phyloP scores from a whole-genome alignment of 1,140 invertebrate genomes.

The Scaptomyza montana region DNA sequence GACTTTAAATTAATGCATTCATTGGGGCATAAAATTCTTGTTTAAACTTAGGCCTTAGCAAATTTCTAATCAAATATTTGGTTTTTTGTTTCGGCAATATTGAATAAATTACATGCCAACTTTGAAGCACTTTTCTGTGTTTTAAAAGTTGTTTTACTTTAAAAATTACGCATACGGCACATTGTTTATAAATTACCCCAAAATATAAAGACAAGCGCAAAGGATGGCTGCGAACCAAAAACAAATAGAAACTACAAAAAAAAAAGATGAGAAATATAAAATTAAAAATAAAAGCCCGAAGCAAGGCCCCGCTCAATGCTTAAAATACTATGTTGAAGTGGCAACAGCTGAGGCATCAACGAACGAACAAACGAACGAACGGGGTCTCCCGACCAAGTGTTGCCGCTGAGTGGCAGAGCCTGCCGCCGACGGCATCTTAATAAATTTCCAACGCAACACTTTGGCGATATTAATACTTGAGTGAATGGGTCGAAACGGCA shows the following conservation, averaged over 20 bases:
- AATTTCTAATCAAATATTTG: neutral
- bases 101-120: conserved; percentile 3
- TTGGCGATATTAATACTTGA: conserved; percentile 77
- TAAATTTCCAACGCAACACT: conserved; percentile 75
- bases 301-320: conserved; percentile 6
- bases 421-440: conserved; percentile 70
- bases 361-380: conserved; percentile 1
- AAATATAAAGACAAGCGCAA: conserved; percentile 57
- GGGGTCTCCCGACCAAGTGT: conserved; percentile 22
- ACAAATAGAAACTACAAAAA: conserved; percentile 15
- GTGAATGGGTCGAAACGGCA: conserved; percentile 42
- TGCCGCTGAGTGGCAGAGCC: conserved; percentile 31
- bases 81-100: neutral
- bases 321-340: conserved; percentile 21
- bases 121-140: neutral
- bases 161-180: conserved; percentile 57
- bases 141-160: conserved; percentile 1
- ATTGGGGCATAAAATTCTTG: neutral
- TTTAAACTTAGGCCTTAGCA: neutral
- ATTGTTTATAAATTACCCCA: conserved; percentile 63
- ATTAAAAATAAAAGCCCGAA: neutral
- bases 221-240: conserved; percentile 18
- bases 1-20: neutral
- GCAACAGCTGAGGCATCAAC: conserved; percentile 49
- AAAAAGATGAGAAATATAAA: no score